Percentiles rank a stretch among this genome's conserved stretches.
phyloP scores from a whole-genome alignment of 2,113 vertebrate species.

The Zonotrichia leucophrys region DNA sequence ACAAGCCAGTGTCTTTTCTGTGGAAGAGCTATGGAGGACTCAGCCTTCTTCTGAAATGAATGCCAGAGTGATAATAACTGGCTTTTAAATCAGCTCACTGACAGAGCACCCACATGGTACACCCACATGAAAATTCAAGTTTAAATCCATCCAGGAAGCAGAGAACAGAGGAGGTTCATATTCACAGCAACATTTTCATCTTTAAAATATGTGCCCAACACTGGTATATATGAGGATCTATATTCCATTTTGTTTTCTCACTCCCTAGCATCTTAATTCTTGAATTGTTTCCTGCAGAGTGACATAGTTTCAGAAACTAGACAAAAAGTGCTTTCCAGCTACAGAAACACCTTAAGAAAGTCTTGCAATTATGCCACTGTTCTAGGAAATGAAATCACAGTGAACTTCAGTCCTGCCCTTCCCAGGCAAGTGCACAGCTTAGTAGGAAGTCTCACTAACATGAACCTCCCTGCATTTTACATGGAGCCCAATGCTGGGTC shows the following conservation, averaged over 20 bases:
- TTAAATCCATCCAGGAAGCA: neutral
- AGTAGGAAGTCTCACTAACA: neutral
- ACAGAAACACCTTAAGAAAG: neutral
- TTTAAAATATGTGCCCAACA: neutral
- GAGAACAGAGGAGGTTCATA: neutral
- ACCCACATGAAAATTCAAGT: neutral
- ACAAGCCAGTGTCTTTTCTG: neutral
- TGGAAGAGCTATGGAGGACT: neutral
- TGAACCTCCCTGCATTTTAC: neutral
- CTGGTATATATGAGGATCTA: neutral
- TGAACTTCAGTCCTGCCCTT: neutral
- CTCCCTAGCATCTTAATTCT: neutral
- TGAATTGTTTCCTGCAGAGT: neutral
- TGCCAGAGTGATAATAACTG: too few relatives aligned
- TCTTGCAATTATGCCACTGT: too few relatives aligned
- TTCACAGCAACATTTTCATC: neutral
- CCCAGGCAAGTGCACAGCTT: neutral
- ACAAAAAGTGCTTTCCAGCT: neutral
- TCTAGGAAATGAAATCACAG: neutral
- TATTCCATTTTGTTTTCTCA: neutral
- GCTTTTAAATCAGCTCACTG: neutral
- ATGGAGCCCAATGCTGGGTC: fast-evolving
- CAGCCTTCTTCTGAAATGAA: neutral
- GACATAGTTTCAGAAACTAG: neutral
- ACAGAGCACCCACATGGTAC: fast-evolving